A percentile compares a stretch with the other conserved stretches of the same genome.
Evolutionary conservation across 2,888 invertebrate species (phyloP).

Genomic region (Dyspetes luteomarginatus): DNA sequence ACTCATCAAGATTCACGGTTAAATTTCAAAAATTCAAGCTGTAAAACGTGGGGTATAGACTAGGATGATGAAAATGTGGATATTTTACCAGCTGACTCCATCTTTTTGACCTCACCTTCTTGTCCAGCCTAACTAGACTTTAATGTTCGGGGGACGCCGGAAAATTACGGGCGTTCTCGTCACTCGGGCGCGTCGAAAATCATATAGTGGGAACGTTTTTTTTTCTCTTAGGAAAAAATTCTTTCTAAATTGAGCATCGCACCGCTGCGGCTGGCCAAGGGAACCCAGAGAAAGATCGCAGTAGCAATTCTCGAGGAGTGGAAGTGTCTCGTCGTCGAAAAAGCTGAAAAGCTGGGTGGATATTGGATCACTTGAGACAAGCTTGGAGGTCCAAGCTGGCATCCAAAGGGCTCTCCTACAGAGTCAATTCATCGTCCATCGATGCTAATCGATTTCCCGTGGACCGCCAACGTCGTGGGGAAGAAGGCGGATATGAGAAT

Average conservation of each 20-base stretch:
- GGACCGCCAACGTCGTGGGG: constrained; percentile 67
- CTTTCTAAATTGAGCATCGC: constrained; percentile 50
- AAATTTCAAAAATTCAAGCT: too few species aligned
- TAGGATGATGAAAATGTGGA: background rate
- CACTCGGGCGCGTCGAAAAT: constrained; percentile 39
- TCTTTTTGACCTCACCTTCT: background rate
- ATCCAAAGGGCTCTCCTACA: constrained; percentile 5
- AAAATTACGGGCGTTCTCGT: constrained; percentile 71
- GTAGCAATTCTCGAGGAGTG: constrained; percentile 1
- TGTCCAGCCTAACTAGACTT: constrained; percentile 74
- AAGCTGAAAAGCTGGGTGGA: background rate
- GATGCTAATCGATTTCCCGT: constrained; percentile 66
- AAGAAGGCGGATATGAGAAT: constrained; percentile 31
- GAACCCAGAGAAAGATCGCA: constrained; percentile 20
- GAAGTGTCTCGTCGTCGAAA: background rate
- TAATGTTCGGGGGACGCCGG: constrained; percentile 70
- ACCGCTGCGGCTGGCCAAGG: constrained; percentile 9
- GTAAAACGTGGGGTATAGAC: too few species aligned
- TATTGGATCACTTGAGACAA: constrained; percentile 24
- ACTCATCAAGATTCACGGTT: too few species aligned
- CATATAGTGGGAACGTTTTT: constrained; percentile 32
- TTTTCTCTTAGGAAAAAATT: constrained; percentile 32
- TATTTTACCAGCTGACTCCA: background rate
- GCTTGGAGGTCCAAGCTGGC: constrained; percentile 27
- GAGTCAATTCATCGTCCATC: constrained; percentile 63